A percentile compares a stretch with the other conserved stretches of the same genome.
These are phyloP conservation scores for Lepilemur septentrionalis DNA, from an alignment of 2,797 vertebrate species.

Conservation along the genomic window DNA sequence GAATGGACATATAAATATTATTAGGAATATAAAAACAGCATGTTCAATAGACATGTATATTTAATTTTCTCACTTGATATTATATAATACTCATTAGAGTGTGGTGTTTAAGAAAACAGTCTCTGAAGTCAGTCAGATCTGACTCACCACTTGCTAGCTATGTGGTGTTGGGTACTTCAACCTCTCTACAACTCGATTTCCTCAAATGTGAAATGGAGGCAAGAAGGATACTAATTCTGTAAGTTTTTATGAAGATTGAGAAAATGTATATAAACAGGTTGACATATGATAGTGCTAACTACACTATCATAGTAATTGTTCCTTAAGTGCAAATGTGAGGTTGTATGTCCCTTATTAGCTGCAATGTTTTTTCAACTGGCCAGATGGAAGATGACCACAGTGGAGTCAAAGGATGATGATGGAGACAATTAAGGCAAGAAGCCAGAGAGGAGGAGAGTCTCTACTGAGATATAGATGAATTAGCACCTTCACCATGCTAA, in stretches of 20 bases:
- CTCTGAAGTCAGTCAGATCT: neutral
- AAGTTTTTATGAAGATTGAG: neutral
- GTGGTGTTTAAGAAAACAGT: neutral
- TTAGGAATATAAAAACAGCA: neutral
- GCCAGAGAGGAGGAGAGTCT: neutral
- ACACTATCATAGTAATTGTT: neutral
- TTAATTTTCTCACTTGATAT: neutral
- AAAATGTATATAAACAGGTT: neutral
- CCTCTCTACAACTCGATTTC: neutral
- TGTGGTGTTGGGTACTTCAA: neutral
- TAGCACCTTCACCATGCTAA: neutral
- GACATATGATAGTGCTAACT: neutral
- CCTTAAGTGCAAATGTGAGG: neutral
- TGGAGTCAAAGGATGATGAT: neutral
- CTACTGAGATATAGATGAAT: neutral
- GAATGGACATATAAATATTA: neutral
- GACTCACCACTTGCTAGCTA: neutral
- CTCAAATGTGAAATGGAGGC: neutral
- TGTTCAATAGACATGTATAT: neutral
- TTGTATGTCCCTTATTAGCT: neutral
- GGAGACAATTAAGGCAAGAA: conserved; percentile 28
- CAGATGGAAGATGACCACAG: neutral
- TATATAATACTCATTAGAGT: neutral
- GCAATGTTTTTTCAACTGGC: neutral
- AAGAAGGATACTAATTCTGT: neutral